Evolutionary conservation across 30 jellyfish, hydroid and myxozoan genomes (phyloP).

Genomic region (Rhopilema esculentum): DNA sequence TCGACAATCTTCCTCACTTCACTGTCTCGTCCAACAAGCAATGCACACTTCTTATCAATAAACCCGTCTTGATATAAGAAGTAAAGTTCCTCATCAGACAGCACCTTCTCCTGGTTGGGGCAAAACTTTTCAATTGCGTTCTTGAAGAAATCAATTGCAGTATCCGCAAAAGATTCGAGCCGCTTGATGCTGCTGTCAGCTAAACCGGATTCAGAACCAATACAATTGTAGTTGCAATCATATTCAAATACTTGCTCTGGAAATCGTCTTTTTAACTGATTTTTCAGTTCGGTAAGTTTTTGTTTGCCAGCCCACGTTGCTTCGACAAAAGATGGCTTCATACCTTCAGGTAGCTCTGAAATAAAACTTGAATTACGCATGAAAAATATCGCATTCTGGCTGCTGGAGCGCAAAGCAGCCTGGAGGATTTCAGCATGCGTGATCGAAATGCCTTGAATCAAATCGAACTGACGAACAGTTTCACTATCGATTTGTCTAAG

Average conservation of each 20-base stretch:
- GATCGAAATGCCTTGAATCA: conserved; percentile 74
- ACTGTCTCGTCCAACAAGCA: conserved; percentile 78
- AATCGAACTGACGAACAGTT: conserved; percentile 31
- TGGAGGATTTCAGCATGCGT: conserved; percentile 89
- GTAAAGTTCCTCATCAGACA: conserved; percentile 27
- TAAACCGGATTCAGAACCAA: not conserved
- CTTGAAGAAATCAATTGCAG: conserved; percentile 66
- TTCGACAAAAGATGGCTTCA: conserved; percentile 53
- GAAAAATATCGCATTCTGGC: conserved; percentile 77
- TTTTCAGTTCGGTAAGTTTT: conserved; percentile 57
- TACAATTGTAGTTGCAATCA: conserved; percentile 26
- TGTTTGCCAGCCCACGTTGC: conserved; percentile 43
- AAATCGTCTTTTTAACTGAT: conserved; percentile 55
- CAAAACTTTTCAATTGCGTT: conserved; percentile 52
- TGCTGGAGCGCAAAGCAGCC: conserved; percentile 81
- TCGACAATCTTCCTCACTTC: conserved; percentile 57
- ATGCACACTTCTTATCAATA: conserved; percentile 75
- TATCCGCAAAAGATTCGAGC: conserved; percentile 74
- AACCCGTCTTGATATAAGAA: conserved; percentile 65
- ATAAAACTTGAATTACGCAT: conserved; percentile 59
- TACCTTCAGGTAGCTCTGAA: conserved; percentile 55
- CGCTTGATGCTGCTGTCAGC: conserved; percentile 50
- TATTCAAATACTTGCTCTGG: conserved; percentile 72
- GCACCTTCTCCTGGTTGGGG: conserved; percentile 39
- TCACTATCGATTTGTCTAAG: conserved; percentile 18